Evolutionary conservation across 2,888 invertebrate species (phyloP), one percentile per base, ranked within the genome.

Genomic region (Hypselothyrea guttata): DNA sequence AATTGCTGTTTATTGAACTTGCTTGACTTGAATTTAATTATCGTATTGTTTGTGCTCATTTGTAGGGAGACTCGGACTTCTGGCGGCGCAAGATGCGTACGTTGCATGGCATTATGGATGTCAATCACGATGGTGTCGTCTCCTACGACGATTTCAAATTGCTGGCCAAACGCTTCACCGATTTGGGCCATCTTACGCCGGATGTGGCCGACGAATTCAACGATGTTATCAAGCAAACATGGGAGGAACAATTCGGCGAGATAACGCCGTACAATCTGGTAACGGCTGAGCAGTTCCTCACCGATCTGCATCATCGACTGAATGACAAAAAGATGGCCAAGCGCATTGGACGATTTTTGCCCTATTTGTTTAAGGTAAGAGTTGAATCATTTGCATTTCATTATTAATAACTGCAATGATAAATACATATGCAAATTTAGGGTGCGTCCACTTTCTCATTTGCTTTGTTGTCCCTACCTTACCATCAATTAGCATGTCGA

Each of bases 31-130:
- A 30, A 51, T 28, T 7, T 8, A 12, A 37, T 33, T 16, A n/a
- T 8, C 16, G 8, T 42, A 3, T 11, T 0, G 2, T 27, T 9
- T 33, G 1, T n/a, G n/a, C n/a, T n/a, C n/a, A n/a, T n/a, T 52
- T 67, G 3, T 44, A 90, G 90, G 90, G 90, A 4, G 88, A 90
- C 37, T 88, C 87, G 12, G 92, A 93, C 56, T 96, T 96, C 88
- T 96, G 96, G 96, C 92, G 95, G 27, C 92, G 94, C 83, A 96
- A 96, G 91, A 96, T 96, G 94, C 93, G 95, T 28, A 96, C 96
- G 0, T 92, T 96, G 52, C 96, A 96, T 90, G 93, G 93, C 74
- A 93, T 96, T 61, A 90, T 96, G 69, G 96, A 96, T 88, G 93
- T 96, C 0, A 96, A 96, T 90, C 95, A 95, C 87, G 96, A 96